These are phyloP conservation scores for Galeopterus variegatus DNA, from an alignment of 2,113 vertebrate species.

Conservation along the genomic window DNA sequence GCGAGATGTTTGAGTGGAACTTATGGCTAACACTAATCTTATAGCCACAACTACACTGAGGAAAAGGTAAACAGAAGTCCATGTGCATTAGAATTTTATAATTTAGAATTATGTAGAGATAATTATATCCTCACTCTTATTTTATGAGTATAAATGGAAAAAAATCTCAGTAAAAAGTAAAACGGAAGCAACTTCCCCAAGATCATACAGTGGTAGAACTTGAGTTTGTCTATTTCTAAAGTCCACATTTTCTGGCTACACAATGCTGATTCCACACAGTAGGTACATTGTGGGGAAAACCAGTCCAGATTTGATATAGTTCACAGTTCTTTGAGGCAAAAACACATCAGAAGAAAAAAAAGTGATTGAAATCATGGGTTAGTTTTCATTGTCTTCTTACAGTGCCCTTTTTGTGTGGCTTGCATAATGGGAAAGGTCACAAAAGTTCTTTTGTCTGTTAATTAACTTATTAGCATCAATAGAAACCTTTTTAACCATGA, in stretches of 20 bases:
- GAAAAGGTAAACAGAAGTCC: background rate
- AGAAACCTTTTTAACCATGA: slow-evolving; percentile 58
- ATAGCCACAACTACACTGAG: background rate
- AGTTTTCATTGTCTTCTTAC: slow-evolving; percentile 69
- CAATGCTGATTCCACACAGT: slow-evolving; percentile 29
- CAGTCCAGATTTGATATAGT: slow-evolving; percentile 63
- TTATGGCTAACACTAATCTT: background rate
- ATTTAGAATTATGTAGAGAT: background rate
- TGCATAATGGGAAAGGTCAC: slow-evolving; percentile 40
- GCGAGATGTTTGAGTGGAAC: background rate
- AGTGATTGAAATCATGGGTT: slow-evolving; percentile 65
- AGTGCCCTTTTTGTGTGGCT: slow-evolving; percentile 73
- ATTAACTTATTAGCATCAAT: slow-evolving; percentile 75
- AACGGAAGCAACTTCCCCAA: background rate
- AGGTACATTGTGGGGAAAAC: slow-evolving; percentile 56
- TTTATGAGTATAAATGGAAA: background rate
- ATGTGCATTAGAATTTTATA: background rate
- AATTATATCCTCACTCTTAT: background rate
- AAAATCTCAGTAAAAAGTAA: background rate
- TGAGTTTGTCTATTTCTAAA: slow-evolving; percentile 35
- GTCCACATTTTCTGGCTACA: background rate
- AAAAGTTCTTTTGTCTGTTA: slow-evolving; percentile 66
- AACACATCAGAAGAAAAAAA: slow-evolving; percentile 49
- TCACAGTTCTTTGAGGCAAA: slow-evolving; percentile 69
- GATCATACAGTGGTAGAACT: background rate